Evolutionary conservation across 1,140 invertebrate species (phyloP).

Genomic region (Sitobion miscanthi): DNA sequence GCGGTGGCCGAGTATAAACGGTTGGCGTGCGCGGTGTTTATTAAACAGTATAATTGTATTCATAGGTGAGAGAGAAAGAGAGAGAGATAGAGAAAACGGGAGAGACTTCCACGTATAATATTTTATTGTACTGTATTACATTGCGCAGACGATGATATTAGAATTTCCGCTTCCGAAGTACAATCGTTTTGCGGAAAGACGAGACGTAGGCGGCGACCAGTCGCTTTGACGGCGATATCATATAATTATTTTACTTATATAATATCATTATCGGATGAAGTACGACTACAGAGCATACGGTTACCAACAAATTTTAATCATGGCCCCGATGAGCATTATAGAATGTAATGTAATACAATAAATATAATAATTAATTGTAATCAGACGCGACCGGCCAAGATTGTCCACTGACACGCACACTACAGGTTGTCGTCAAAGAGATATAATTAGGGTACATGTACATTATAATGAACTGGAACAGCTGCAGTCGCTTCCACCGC

Average conservation of each 20-base stretch:
- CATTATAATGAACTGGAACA: slow-evolving; percentile 1
- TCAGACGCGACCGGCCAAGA: background rate
- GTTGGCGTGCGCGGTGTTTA: background rate
- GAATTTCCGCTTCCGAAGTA: background rate
- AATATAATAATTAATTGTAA: background rate
- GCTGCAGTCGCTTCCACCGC: background rate
- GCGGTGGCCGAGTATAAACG: background rate
- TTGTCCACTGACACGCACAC: background rate
- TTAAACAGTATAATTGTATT: background rate
- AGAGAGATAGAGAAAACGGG: background rate
- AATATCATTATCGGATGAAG: background rate
- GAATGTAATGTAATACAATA: background rate
- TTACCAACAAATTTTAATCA: background rate
- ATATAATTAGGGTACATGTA: background rate
- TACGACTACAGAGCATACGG: background rate
- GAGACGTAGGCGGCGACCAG: background rate
- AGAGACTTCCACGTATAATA: background rate
- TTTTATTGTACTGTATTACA: background rate
- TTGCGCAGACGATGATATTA: background rate
- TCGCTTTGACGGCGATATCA: background rate
- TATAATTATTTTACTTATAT: background rate
- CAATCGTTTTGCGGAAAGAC: background rate
- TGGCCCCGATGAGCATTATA: background rate
- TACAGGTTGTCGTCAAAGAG: background rate
- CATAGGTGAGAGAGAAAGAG: background rate